phyloP scores from a whole-genome alignment of 2,888 invertebrate genomes.

The Ophonus ardosiacus region DNA sequence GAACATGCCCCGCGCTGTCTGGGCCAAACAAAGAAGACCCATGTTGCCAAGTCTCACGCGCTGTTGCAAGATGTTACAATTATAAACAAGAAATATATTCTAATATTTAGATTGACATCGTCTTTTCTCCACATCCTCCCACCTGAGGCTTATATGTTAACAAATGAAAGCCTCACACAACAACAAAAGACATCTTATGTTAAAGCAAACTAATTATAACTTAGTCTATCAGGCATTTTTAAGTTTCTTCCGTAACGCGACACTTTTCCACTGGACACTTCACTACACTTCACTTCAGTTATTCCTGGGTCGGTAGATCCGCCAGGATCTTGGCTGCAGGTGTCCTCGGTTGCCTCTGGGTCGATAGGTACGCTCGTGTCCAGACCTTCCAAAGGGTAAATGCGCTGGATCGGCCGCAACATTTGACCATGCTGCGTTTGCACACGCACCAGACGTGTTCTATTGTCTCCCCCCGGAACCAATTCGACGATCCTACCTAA shows the following conservation, averaged over 20 bases:
- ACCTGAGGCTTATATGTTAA: background rate
- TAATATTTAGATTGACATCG: no score
- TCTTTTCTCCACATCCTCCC: constrained; percentile 11
- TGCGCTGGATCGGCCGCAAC: constrained; percentile 15
- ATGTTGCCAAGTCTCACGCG: no score
- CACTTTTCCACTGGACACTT: background rate
- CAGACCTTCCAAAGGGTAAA: constrained; percentile 22
- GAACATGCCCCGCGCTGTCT: no score
- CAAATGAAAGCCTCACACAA: background rate
- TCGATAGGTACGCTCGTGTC: background rate
- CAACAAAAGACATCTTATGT: no score
- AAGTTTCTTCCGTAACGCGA: constrained; percentile 14
- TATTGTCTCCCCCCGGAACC: constrained; percentile 13
- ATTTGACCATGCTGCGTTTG: constrained; percentile 24
- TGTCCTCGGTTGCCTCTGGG: background rate
- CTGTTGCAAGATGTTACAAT: no score
- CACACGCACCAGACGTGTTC: constrained; percentile 73
- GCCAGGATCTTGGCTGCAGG: no score
- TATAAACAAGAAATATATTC: no score
- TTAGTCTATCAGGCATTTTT: background rate
- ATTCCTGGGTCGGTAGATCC: no score
- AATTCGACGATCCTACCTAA: constrained; percentile 31
- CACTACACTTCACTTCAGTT: background rate
- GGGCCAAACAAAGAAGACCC: no score
- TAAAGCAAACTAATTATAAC: background rate